Percentiles rank a stretch among this genome's conserved stretches.
Evolutionary conservation across 2,797 vertebrate genomes (phyloP).

Genomic region (Paguma larvata): DNA sequence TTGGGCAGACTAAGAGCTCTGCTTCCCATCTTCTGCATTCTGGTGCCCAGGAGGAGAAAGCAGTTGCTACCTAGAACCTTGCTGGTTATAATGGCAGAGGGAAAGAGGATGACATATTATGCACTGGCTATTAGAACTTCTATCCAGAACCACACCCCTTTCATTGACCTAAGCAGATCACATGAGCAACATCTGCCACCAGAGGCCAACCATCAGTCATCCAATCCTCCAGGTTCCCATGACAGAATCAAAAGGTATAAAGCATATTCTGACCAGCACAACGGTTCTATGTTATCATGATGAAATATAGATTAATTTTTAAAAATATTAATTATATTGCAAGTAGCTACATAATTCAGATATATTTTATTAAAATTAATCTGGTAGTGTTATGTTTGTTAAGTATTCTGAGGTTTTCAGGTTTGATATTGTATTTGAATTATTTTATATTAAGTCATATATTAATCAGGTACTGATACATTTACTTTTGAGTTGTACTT

Average conservation of each 20-base stretch:
- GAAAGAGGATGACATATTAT: background rate
- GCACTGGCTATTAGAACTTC: background rate
- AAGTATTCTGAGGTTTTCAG: background rate
- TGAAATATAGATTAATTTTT: background rate
- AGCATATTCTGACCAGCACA: background rate
- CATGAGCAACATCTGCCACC: background rate
- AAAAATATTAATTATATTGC: background rate
- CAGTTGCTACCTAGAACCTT: no score
- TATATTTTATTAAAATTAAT: background rate
- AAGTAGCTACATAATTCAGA: background rate
- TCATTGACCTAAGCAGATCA: background rate
- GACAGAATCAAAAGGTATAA: background rate
- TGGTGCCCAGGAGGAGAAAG: accelerated
- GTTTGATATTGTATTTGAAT: background rate
- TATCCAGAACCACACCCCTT: background rate
- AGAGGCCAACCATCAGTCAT: background rate
- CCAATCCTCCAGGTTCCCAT: background rate
- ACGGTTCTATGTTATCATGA: background rate
- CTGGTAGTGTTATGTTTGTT: background rate
- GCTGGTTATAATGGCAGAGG: background rate
- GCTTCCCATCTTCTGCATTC: background rate
- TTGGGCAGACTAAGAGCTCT: accelerated
- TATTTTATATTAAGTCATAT: background rate
- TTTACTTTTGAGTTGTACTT: background rate
- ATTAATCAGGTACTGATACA: background rate